A percentile compares a stretch with the other conserved stretches of the same genome.
These are phyloP conservation scores for Tachina fera DNA, from an alignment of 2,888 invertebrate species.

Conservation along the genomic window DNA sequence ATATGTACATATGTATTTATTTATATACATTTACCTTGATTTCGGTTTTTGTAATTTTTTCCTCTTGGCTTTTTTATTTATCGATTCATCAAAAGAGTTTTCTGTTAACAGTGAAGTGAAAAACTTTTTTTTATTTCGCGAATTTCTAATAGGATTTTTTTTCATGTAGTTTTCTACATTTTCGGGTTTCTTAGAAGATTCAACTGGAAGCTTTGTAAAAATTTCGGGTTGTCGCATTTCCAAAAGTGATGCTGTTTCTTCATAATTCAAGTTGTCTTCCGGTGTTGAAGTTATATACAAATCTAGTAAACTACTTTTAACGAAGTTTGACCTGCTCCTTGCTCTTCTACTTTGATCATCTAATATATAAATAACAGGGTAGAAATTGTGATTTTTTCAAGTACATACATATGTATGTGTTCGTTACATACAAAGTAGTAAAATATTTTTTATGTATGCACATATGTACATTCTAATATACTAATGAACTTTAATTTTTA, in stretches of 20 bases:
- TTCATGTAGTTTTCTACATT: neutral
- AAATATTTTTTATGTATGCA: neutral
- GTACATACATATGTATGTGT: no score
- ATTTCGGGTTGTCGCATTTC: neutral
- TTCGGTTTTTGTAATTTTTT: conserved; percentile 35
- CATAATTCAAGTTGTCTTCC: neutral
- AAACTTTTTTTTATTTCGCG: conserved; percentile 43
- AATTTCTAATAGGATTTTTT: conserved; percentile 27
- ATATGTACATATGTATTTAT: neutral
- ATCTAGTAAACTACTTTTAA: neutral
- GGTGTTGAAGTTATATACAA: neutral
- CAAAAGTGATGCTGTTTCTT: neutral
- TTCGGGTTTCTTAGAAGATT: conserved; percentile 25
- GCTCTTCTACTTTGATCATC: neutral
- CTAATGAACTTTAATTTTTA: no score
- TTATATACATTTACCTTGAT: conserved; percentile 18
- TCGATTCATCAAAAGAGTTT: neutral
- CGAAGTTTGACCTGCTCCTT: neutral
- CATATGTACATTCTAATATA: neutral
- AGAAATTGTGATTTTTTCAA: no score
- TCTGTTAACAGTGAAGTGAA: conserved; percentile 21
- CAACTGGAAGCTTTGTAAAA: neutral
- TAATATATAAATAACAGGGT: neutral
- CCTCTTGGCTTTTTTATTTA: neutral
- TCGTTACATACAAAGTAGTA: neutral